These are phyloP conservation scores for Chironomus striatipennis DNA, from an alignment of 1,140 invertebrate genomes.

Conservation along the genomic window DNA sequence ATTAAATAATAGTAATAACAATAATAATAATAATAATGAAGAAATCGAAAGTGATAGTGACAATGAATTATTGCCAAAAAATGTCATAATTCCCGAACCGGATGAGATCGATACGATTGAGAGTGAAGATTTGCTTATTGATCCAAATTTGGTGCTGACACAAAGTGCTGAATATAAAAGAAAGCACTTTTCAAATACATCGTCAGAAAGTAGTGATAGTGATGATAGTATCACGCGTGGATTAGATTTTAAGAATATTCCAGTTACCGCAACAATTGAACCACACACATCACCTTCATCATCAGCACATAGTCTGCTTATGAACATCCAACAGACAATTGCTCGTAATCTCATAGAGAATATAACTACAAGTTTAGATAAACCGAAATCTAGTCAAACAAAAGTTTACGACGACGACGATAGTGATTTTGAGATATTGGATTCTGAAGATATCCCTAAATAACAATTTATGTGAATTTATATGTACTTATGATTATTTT, in stretches of 20 bases:
- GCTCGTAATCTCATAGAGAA: conserved; percentile 4
- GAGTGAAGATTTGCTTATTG: background rate
- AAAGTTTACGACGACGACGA: conserved; percentile 4
- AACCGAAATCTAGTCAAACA: background rate
- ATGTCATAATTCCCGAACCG: background rate
- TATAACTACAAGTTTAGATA: background rate
- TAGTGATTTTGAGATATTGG: conserved; percentile 21
- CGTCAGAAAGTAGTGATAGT: background rate
- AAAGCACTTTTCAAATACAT: conserved; percentile 23
- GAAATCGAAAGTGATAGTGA: conserved; percentile 17
- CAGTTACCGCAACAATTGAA: background rate
- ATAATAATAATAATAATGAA: background rate
- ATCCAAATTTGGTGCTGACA: conserved; percentile 5
- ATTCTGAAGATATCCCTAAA: conserved; percentile 2
- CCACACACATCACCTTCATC: conserved; percentile 17
- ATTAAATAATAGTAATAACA: background rate
- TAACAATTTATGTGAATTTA: conserved; percentile 15
- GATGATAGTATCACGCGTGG: background rate
- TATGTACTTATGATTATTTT: background rate
- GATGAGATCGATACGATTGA: background rate
- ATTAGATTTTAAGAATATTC: conserved; percentile 22
- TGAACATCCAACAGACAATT: background rate
- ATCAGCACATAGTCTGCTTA: background rate
- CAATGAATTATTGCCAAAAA: conserved; percentile 1
- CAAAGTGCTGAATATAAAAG: conserved; percentile 18